Conservation (phyloP, 1,140 invertebrate species). For the Belonocnema kinseyi region DNA sequence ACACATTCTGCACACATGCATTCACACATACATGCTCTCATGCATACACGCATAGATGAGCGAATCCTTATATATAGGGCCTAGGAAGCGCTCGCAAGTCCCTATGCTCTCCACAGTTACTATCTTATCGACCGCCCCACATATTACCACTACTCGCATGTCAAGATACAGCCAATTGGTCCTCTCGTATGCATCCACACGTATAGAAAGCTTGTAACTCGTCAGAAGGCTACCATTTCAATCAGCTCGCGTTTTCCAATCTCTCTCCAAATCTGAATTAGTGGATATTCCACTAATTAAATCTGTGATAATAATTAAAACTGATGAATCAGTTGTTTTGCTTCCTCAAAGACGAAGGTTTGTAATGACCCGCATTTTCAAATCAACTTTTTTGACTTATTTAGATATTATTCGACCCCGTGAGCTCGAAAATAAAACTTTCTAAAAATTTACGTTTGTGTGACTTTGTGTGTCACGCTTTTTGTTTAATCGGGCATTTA, state of each 20-base stretch:
- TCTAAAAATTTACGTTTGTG: too few species aligned
- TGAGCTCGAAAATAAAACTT: too few species aligned
- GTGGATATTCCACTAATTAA: too few species aligned
- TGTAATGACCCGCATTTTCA: too few species aligned
- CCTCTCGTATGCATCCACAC: constrained; percentile 27
- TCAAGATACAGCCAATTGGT: constrained; percentile 31
- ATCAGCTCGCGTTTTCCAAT: background rate
- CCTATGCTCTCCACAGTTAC: constrained; percentile 29
- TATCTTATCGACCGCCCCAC: constrained; percentile 39
- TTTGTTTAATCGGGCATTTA: too few species aligned
- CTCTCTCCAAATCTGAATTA: too few species aligned
- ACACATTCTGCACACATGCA: too few species aligned
- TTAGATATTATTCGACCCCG: too few species aligned
- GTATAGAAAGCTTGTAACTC: background rate
- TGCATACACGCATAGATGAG: too few species aligned
- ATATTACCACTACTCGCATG: constrained; percentile 36
- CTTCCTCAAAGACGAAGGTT: too few species aligned
- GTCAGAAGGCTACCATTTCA: constrained; percentile 24
- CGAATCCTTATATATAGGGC: background rate
- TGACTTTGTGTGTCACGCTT: too few species aligned
- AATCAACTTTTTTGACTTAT: too few species aligned
- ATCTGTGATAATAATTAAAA: background rate
- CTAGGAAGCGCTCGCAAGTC: constrained; percentile 11
- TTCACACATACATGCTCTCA: background rate
- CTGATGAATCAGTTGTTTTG: background rate